Evolutionary conservation across 37 sponge, comb jelly and placozoan genomes (phyloP).

Genomic region (Oopsacas minuta): DNA sequence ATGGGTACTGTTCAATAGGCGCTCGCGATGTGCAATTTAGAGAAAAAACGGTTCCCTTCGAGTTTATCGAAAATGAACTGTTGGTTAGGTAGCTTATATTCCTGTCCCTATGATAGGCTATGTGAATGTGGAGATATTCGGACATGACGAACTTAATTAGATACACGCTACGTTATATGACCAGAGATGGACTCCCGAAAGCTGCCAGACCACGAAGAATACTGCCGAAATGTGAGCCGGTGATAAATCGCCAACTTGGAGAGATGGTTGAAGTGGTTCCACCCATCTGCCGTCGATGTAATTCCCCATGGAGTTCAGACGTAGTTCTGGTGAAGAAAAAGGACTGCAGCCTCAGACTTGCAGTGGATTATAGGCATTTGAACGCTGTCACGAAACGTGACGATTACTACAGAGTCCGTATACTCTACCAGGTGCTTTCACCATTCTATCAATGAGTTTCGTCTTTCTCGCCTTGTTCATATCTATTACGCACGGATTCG

Average conservation of each 20-base stretch:
- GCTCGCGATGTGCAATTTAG: background rate
- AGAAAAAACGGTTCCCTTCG: background rate
- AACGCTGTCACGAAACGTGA: too few relatives aligned
- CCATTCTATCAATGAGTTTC: background rate
- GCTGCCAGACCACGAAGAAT: background rate
- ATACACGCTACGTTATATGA: background rate
- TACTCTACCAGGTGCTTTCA: background rate
- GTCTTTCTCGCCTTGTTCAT: background rate
- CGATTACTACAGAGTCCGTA: conserved; percentile 6
- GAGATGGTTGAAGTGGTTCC: too few relatives aligned
- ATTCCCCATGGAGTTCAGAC: too few relatives aligned
- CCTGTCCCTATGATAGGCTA: too few relatives aligned
- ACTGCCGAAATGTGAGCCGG: too few relatives aligned
- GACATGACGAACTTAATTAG: too few relatives aligned
- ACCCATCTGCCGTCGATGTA: too few relatives aligned
- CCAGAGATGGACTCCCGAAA: background rate
- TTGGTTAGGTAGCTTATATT: background rate
- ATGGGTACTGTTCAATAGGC: background rate
- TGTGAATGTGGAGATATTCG: too few relatives aligned
- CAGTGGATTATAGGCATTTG: too few relatives aligned
- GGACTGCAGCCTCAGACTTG: too few relatives aligned
- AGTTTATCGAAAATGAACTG: background rate
- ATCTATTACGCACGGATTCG: background rate
- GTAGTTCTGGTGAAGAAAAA: too few relatives aligned
- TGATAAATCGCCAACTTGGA: too few relatives aligned